These are phyloP conservation scores for Morinoia aosen DNA, from an alignment of 2,888 invertebrate genomes.

Conservation along the genomic window DNA sequence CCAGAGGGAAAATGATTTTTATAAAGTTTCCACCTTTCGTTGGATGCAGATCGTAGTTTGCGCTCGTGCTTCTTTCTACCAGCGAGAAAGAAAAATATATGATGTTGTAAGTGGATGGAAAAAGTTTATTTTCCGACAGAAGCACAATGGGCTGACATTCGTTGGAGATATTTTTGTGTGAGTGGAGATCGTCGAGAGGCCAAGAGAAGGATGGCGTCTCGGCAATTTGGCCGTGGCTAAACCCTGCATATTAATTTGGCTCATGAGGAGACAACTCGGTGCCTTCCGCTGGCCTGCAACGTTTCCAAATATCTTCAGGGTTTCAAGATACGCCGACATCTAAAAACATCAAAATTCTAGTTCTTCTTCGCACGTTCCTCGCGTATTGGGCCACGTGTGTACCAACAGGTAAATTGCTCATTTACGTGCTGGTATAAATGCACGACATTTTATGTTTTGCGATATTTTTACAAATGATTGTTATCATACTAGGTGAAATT, in stretches of 20 bases:
- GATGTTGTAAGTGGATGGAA: neutral
- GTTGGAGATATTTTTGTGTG: neutral
- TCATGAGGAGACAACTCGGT: neutral
- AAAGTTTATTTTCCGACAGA: neutral
- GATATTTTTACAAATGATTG: too few species aligned
- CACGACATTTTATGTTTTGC: too few species aligned
- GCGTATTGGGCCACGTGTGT: too few species aligned
- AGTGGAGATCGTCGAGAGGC: neutral
- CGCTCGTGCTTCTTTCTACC: neutral
- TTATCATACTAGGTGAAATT: too few species aligned
- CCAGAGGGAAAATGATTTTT: neutral
- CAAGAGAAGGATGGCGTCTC: constrained; percentile 9
- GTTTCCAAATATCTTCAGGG: neutral
- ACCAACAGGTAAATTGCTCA: too few species aligned
- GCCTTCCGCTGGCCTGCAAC: neutral
- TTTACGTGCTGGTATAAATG: too few species aligned
- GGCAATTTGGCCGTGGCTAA: neutral
- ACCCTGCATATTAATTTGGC: neutral
- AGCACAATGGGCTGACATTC: neutral
- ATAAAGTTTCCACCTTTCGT: neutral
- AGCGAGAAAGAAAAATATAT: neutral
- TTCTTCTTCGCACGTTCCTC: too few species aligned
- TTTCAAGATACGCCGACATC: too few species aligned
- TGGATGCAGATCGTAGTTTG: neutral
- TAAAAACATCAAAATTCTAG: too few species aligned